A percentile compares a stretch with the other conserved stretches of the same genome.
Conservation (phyloP, 2,888 invertebrate genomes). For the Sarcophaga carnaria region DNA sequence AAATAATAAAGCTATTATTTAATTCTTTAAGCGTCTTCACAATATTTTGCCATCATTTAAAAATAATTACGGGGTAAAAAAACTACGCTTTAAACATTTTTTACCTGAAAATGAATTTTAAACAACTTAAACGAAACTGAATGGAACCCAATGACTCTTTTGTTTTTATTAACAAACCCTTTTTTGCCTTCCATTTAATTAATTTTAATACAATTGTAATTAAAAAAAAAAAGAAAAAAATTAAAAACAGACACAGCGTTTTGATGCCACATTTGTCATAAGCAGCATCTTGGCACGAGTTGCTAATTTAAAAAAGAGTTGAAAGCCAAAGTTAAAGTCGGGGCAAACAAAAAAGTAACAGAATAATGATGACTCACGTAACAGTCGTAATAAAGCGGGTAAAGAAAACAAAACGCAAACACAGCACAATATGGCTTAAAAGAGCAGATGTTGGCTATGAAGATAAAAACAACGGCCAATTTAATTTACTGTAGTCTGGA, state of each 20-base stretch:
- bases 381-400: not conserved
- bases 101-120: no score
- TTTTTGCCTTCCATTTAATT: not conserved
- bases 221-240: not conserved
- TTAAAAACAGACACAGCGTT: not conserved
- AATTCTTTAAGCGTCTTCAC: no score
- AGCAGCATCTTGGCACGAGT: constrained; percentile 26
- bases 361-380: constrained; percentile 23
- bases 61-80: no score
- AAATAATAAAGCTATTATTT: no score
- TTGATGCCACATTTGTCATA: not conserved
- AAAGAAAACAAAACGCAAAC: not conserved
- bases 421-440: not conserved
- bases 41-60: no score
- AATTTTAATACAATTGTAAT: not conserved
- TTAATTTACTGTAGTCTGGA: constrained; percentile 8
- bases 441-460: constrained; percentile 24
- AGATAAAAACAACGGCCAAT: not conserved
- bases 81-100: no score
- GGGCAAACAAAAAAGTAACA: not conserved
- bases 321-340: not conserved
- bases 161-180: no score
- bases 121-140: no score
- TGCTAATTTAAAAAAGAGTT: constrained; percentile 6
- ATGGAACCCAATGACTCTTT: no score